Evolutionary conservation across 2,888 invertebrate genomes (phyloP).

Genomic region (Matsumyia berberina): DNA sequence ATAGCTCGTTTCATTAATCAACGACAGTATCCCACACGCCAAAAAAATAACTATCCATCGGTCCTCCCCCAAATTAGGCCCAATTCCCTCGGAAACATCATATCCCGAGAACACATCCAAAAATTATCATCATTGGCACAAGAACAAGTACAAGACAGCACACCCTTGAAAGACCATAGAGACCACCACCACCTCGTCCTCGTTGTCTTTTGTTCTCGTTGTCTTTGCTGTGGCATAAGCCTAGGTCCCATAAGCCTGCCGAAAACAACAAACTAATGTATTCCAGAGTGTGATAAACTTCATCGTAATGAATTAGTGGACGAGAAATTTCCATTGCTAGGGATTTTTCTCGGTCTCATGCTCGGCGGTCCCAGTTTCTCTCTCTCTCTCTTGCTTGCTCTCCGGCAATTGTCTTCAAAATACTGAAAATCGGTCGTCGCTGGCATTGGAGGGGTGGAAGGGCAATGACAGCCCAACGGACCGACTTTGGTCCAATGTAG

Average conservation of each 20-base stretch:
- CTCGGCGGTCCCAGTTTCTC: background rate
- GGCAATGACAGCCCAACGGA: constrained; percentile 21
- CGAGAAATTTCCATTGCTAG: constrained; percentile 68
- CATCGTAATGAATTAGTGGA: constrained; percentile 76
- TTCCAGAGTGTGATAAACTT: constrained; percentile 76
- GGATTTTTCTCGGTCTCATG: constrained; percentile 68
- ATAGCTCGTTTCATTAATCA: constrained; percentile 66
- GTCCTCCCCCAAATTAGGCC: constrained; percentile 54
- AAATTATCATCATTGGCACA: constrained; percentile 66
- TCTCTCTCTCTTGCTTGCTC: background rate
- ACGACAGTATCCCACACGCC: constrained; percentile 12
- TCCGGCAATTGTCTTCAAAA: constrained; percentile 46
- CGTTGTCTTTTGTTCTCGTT: constrained; percentile 34
- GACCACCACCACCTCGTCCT: constrained; percentile 34
- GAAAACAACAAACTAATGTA: constrained; percentile 76
- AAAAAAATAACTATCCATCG: constrained; percentile 37
- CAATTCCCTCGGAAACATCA: constrained; percentile 51
- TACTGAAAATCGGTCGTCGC: constrained; percentile 35
- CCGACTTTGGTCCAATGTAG: constrained; percentile 76
- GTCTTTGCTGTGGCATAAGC: constrained; percentile 1
- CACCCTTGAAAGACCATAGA: constrained; percentile 40
- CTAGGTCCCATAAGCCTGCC: constrained; percentile 59
- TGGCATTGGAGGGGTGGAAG: background rate
- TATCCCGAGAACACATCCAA: constrained; percentile 60
- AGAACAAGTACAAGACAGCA: constrained; percentile 51